Conservation (phyloP, 2,113 vertebrate genomes). For the Cyrtonyx montezumae region DNA sequence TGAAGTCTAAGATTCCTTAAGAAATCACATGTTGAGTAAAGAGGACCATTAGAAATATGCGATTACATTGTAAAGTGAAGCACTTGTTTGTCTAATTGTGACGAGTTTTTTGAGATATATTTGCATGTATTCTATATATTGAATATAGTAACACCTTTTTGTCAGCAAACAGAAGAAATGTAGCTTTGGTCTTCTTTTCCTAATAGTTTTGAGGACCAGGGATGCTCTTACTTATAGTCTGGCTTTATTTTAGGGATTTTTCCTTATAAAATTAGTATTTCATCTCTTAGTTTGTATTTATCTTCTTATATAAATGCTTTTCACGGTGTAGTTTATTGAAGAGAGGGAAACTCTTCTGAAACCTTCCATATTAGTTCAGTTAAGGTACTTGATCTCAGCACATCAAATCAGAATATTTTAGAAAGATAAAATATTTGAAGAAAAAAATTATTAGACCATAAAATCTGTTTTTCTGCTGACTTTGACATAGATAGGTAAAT, state of each 20-base stretch:
- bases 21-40: neutral
- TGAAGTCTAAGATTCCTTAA: neutral
- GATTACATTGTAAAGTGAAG: neutral
- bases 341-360: neutral
- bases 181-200: neutral
- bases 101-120: neutral
- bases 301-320: neutral
- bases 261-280: neutral
- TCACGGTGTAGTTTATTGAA: neutral
- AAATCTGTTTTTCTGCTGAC: neutral
- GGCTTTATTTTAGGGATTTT: neutral
- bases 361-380: neutral
- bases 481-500: neutral
- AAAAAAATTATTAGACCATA: neutral
- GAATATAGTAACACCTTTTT: too few relatives aligned
- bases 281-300: neutral
- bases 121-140: fast-evolving
- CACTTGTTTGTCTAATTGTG: too few relatives aligned
- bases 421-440: neutral
- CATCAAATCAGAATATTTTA: neutral
- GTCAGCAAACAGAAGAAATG: neutral
- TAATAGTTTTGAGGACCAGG: neutral
- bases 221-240: neutral
- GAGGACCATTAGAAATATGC: neutral
- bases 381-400: neutral